Evolutionary conservation across 2,797 vertebrate species (phyloP), one percentile per base, ranked within the genome.

Genomic region (Characodon lateralis): DNA sequence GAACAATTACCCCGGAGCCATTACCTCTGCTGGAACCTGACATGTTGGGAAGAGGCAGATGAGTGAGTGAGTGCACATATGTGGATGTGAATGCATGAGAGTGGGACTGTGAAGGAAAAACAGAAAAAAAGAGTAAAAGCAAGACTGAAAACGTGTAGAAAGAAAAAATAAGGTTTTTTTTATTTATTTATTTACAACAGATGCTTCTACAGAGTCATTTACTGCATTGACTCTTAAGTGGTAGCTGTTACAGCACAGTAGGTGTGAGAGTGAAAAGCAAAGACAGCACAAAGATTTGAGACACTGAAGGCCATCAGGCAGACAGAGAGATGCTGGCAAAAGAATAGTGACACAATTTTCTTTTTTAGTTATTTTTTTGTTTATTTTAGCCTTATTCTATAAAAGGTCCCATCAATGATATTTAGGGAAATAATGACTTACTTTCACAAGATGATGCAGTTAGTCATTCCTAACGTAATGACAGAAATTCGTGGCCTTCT

Each of bases 1-100:
- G 90, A 93, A 92, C 94, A 95, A 95, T 95, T 94, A 95, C 94
- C 86, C 78, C 31, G 12, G 88, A 81, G 86, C 93, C 91, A 95
- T 95, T 95, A 94, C 92, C 89, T 93, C 91, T 85, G 89, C 92
- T 88, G 89, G 90, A 93, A 92, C 85, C 83, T 75, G 72, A 76
- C 81, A 88, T 78, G 71, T 82, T 84, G 86, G 85, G 78, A 78
- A 78, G 72, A 89, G 88, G 87, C 85, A 87, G 85, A 81, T 74
- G 78, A 83, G 84, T n/a, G 24, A 78, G 73, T 35, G 74, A 78
- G 28, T 12, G 73, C 56, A 72, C 41, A 31, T 48, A 53, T 7
- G 63, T 66, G 43, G 26, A 50, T 39, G 39, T 69, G n/a, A 9
- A 28, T n/a, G 65, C 18, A 76, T 65, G 43, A 69, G 53, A 76